Percentiles rank a stretch among this genome's conserved stretches.
Evolutionary conservation across 2,888 invertebrate genomes (phyloP).

Genomic region (Chrysolina oricalcia): DNA sequence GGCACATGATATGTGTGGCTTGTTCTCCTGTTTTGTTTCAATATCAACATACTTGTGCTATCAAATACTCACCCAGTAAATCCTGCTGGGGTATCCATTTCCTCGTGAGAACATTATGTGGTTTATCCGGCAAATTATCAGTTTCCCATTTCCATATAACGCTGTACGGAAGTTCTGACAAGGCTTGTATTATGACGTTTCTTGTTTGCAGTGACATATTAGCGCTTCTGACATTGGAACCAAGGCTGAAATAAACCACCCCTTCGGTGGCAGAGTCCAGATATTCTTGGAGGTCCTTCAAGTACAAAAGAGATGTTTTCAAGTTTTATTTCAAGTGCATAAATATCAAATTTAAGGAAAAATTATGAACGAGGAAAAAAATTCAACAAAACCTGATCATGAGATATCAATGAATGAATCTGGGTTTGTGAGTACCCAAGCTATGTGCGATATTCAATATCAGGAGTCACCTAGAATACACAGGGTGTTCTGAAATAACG

Average conservation of each 20-base stretch:
- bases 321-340: neutral
- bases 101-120: slow-evolving; percentile 67
- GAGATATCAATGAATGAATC: too few relatives aligned
- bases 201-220: slow-evolving; percentile 64
- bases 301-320: neutral
- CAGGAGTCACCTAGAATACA: too few relatives aligned
- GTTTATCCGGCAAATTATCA: slow-evolving; percentile 61
- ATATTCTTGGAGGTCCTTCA: slow-evolving; percentile 66
- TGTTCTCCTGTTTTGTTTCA: too few relatives aligned
- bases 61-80: slow-evolving; percentile 66
- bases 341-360: too few relatives aligned
- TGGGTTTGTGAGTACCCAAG: too few relatives aligned
- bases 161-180: slow-evolving; percentile 68
- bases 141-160: slow-evolving; percentile 72
- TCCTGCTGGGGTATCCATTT: slow-evolving; percentile 73
- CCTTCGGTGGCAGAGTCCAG: slow-evolving; percentile 67
- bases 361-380: too few relatives aligned
- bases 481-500: too few relatives aligned
- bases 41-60: too few relatives aligned
- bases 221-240: slow-evolving; percentile 68
- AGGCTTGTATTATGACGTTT: slow-evolving; percentile 65
- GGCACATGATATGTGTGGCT: too few relatives aligned
- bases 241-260: slow-evolving; percentile 70
- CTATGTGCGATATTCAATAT: too few relatives aligned
- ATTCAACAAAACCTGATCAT: too few relatives aligned